A percentile compares a stretch with the other conserved stretches of the same genome.
phyloP scores from a whole-genome alignment of 2,888 invertebrate genomes.

The Troides oblongomaculatus region DNA sequence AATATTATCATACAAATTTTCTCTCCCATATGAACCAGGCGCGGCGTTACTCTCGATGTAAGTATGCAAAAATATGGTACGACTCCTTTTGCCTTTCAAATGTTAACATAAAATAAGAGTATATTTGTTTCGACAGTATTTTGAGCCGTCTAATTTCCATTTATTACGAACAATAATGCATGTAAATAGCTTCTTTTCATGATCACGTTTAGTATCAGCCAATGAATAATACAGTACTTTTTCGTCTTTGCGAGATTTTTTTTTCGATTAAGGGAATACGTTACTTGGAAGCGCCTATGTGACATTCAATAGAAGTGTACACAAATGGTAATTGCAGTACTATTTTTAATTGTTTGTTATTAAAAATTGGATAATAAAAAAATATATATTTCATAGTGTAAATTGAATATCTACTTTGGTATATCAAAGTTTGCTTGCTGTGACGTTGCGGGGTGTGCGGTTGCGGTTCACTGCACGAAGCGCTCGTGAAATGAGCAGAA shows the following conservation, averaged over 20 bases:
- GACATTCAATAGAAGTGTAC: too few relatives aligned
- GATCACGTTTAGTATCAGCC: conserved; percentile 20
- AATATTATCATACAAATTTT: conserved; percentile 79
- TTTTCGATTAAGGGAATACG: not conserved
- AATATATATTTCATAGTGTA: too few relatives aligned
- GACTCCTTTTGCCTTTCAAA: conserved; percentile 54
- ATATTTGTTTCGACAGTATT: conserved; percentile 24
- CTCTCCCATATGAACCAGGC: conserved; percentile 71
- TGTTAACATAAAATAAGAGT: conserved; percentile 49
- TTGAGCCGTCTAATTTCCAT: conserved; percentile 18
- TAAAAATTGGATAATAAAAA: too few relatives aligned
- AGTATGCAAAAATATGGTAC: conserved; percentile 76
- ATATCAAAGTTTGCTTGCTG: conserved; percentile 8
- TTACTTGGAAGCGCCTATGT: too few relatives aligned
- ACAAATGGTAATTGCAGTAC: too few relatives aligned
- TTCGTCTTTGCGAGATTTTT: conserved; percentile 2
- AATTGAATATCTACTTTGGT: not conserved
- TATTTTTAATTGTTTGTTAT: too few relatives aligned
- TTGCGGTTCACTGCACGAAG: conserved; percentile 36
- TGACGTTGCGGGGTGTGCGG: conserved; percentile 31
- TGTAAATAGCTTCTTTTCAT: conserved; percentile 17
- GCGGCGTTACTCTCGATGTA: conserved; percentile 61
- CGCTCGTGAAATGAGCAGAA: conserved; percentile 38
- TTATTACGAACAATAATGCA: conserved; percentile 21
- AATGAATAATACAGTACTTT: conserved; percentile 14